phyloP scores from a whole-genome alignment of 1,140 invertebrate genomes.

The Augochlora pura region DNA sequence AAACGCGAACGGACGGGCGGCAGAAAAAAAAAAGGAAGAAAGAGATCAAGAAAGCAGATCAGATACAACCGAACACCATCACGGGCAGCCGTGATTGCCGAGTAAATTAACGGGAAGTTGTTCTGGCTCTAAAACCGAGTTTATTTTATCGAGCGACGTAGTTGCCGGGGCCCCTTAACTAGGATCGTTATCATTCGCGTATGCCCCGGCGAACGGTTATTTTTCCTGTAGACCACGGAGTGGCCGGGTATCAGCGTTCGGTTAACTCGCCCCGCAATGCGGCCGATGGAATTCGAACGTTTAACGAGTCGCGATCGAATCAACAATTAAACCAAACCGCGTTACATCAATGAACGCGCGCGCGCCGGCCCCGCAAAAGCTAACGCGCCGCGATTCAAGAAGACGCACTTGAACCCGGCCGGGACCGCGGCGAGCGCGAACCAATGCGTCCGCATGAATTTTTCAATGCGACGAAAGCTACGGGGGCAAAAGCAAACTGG shows the following conservation, averaged over 20 bases:
- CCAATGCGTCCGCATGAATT: no score
- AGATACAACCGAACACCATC: constrained; percentile 14
- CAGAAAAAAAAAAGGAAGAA: not conserved
- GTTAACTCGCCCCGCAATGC: not conserved
- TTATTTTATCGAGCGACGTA: constrained; percentile 31
- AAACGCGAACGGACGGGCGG: not conserved
- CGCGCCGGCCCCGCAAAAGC: not conserved
- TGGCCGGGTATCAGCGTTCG: not conserved
- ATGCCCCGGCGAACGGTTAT: not conserved
- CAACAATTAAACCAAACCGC: not conserved
- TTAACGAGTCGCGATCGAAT: not conserved
- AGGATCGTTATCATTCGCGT: constrained; percentile 31
- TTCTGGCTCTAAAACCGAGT: constrained; percentile 23
- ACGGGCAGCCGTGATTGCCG: constrained; percentile 8
- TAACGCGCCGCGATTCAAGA: not conserved
- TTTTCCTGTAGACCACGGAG: constrained; percentile 12
- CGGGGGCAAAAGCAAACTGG: no score
- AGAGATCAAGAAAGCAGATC: not conserved
- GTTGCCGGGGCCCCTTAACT: constrained; percentile 20
- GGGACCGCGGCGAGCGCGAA: no score
- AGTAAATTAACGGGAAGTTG: constrained; percentile 32
- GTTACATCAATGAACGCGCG: not conserved
- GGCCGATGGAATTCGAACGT: not conserved
- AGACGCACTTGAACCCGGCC: not conserved
- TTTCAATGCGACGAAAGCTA: no score